These are phyloP conservation scores for Thereva unica DNA, from an alignment of 2,888 invertebrate species.

Conservation along the genomic window DNA sequence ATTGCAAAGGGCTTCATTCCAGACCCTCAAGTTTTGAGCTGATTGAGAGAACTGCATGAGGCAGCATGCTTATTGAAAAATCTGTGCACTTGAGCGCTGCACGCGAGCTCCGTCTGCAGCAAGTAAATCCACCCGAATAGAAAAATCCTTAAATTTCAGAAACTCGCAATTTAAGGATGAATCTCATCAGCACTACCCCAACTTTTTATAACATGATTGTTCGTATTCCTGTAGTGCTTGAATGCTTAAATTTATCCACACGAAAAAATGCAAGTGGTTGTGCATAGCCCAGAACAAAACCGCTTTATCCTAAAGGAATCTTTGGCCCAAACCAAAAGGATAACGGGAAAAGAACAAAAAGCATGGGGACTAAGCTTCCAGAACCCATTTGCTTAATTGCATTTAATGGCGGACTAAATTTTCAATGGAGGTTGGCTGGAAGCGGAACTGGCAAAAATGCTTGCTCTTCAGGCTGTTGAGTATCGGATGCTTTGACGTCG, in stretches of 20 bases:
- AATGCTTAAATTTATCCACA: conserved; percentile 9
- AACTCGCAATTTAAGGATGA: too few relatives aligned
- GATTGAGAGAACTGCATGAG: too few relatives aligned
- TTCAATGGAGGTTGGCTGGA: conserved; percentile 27
- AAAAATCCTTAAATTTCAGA: too few relatives aligned
- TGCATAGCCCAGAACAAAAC: conserved; percentile 23
- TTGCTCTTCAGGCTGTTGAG: not conserved
- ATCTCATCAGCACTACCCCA: too few relatives aligned
- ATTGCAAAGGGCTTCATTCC: too few relatives aligned
- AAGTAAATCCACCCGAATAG: too few relatives aligned
- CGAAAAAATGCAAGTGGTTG: conserved; percentile 32
- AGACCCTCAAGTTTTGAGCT: too few relatives aligned
- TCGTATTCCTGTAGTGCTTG: too few relatives aligned
- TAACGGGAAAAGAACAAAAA: conserved; percentile 17
- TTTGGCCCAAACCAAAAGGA: conserved; percentile 5
- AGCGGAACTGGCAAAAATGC: conserved; percentile 2
- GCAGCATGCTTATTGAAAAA: too few relatives aligned
- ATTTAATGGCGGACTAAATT: conserved; percentile 42
- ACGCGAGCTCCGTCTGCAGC: too few relatives aligned
- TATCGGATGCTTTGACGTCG: conserved; percentile 18
- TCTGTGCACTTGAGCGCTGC: too few relatives aligned
- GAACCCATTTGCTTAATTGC: conserved; percentile 42
- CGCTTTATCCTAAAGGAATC: conserved; percentile 28
- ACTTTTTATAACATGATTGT: too few relatives aligned
- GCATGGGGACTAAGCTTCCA: conserved; percentile 28